Evolutionary conservation across 2,888 invertebrate genomes (phyloP), one percentile per base, ranked within the genome.

Genomic region (Hydroisotoma schaefferi): DNA sequence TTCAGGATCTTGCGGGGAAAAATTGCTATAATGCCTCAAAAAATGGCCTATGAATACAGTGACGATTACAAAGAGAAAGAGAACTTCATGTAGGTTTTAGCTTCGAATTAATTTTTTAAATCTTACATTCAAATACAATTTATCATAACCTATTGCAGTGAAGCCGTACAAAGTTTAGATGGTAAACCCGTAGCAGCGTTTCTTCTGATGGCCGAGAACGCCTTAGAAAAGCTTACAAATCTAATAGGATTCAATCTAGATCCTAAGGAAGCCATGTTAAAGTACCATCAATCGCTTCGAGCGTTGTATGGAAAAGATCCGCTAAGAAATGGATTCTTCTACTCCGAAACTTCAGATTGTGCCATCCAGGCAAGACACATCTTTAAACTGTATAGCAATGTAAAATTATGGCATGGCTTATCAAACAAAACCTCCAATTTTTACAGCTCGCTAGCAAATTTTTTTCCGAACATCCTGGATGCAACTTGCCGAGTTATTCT

Each of bases 141-240:
- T 44, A 44, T 12, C 44, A 44, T 12, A 8, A 33, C 15, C 15
- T 10, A 33, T 33, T 33, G n/a, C 6, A 58, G 58, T 37, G 43
- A 51, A 18, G 47, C 51, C 20, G 43, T 56, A 10, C 15, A 22
- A 1, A 44, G 49, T 18, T 26, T 61, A 2, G 51, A 55, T 5
- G 2, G 26, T 1, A 18, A 48, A 43, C 46, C 27, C 23, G 60
- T 59, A 0, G 64, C 64, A 5, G 67, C 63, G 3, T 67, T 67
- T 43, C 48, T 67, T 2, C 33, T 67, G 1, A 67, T 67, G 64
- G 51, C 57, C 1, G 64, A 67, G 27, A 64, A 67, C 10, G 67
- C 67, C 10, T 40, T 62, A 53, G 60, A 57, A 20, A 67, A 64
- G 48, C 28, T 67, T 26, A 60, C 43, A 29, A 57, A 62, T 37